A percentile compares a stretch with the other conserved stretches of the same genome.
These are phyloP conservation scores for Caradrina kadenii DNA, from an alignment of 2,888 invertebrate species.

Conservation along the genomic window DNA sequence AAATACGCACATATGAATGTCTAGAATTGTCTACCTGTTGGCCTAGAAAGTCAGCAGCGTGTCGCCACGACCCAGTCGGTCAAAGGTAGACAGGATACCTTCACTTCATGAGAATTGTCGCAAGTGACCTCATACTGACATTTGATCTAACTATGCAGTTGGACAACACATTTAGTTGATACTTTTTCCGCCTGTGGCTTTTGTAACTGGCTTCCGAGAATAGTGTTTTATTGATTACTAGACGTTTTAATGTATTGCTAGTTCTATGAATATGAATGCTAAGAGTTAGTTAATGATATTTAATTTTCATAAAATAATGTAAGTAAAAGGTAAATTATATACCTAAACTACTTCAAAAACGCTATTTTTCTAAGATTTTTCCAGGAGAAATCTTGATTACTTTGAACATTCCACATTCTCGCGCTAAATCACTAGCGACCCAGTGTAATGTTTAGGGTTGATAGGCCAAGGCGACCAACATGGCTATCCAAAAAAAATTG, in stretches of 20 bases:
- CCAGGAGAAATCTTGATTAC: no score
- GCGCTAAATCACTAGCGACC: no score
- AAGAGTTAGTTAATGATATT: not conserved
- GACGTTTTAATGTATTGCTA: not conserved
- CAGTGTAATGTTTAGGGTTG: no score
- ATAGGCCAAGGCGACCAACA: no score
- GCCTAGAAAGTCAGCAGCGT: slow-evolving; percentile 82
- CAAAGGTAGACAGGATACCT: slow-evolving; percentile 83
- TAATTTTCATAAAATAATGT: not conserved
- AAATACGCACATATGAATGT: slow-evolving; percentile 48
- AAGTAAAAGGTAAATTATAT: no score
- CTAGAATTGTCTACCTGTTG: slow-evolving; percentile 67
- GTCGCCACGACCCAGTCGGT: slow-evolving; percentile 77
- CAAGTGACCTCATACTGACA: slow-evolving; percentile 68
- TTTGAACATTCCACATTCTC: no score
- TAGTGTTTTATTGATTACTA: not conserved
- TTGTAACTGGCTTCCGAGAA: slow-evolving; percentile 45
- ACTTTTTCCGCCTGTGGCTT: slow-evolving; percentile 34
- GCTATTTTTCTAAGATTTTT: no score
- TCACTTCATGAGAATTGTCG: slow-evolving; percentile 79
- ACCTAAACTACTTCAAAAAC: no score
- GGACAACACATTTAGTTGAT: slow-evolving; percentile 16
- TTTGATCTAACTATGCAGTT: slow-evolving; percentile 53
- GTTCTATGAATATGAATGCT: not conserved
- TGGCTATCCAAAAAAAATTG: no score